Conservation (phyloP, 2,113 vertebrate species). For the Tautogolabrus adspersus region DNA sequence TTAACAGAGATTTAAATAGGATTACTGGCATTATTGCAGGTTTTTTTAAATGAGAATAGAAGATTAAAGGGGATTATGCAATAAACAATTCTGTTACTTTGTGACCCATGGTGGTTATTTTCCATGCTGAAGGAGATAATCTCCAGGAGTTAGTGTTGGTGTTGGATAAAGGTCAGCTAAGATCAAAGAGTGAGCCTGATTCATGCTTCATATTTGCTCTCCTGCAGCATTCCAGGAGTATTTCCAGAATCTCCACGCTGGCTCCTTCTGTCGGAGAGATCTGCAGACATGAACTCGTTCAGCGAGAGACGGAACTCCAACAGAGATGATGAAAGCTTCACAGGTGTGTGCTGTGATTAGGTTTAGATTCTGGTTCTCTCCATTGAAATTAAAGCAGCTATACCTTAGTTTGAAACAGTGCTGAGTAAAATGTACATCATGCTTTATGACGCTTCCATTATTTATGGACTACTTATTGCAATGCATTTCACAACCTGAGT, state of each 20-base stretch:
- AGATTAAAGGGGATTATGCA: conserved; percentile 26
- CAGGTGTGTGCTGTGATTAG: conserved; percentile 63
- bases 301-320: conserved; percentile 84
- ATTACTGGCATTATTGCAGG: conserved; percentile 35
- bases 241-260: conserved; percentile 91
- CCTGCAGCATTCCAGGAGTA: conserved; percentile 86
- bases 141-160: not conserved
- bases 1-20: conserved; percentile 47
- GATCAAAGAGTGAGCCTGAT: not conserved
- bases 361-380: not conserved
- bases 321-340: conserved; percentile 86
- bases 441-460: conserved; percentile 29
- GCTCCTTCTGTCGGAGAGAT: conserved; percentile 88
- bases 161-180: conserved; percentile 32
- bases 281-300: conserved; percentile 85
- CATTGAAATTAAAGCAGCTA: not conserved
- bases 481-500: conserved; percentile 16
- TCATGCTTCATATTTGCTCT: conserved; percentile 11
- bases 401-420: not conserved
- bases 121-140: conserved; percentile 18
- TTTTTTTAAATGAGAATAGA: conserved; percentile 36
- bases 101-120: conserved; percentile 20
- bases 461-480: conserved; percentile 31
- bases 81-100: conserved; percentile 14
- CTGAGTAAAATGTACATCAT: not conserved